Evolutionary conservation across 2,113 vertebrate species (phyloP), one percentile per base, ranked within the genome.

Genomic region (Diphyllodes magnificus): DNA sequence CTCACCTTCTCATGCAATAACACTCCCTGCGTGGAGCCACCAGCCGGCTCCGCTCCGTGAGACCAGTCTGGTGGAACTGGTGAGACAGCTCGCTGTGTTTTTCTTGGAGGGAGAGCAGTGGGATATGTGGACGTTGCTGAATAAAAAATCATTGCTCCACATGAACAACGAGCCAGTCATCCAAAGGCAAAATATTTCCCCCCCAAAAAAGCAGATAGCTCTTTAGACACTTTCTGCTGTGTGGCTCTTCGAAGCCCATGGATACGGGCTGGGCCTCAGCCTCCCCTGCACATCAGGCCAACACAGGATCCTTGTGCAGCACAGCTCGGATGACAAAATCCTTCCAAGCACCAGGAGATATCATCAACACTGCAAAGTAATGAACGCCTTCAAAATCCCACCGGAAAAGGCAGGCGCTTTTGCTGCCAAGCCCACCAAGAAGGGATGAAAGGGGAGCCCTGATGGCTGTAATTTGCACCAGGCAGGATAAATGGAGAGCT

Each of bases 381-480:
- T 9, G 45, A 91, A 85, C 1, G 50, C 84, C 93, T 92, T 61
- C 63, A 72, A 70, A 96, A 93, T 72, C 93, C 81, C 86, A 71
- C 59, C 79, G 91, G 91, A 95, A 89, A 93, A 93, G 81, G 81
- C 45, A 3, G 89, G 51, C 11, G 0, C 49, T 95, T 91, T 57
- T 23, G 59, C 88, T 97, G 94, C 92, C 96, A 96, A 97, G 95
- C 88, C 95, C 96, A 95, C 92, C 96, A 96, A 65, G 95, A 94
- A 97, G 96, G 88, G 90, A 90, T 92, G 82, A 90, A 92, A 86
- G 57, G 30, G 25, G 68, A 95, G 86, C 82, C 60, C 60, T 77
- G 68, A 33, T 31, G 56, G 17, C 76, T 90, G 90, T 22, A 35
- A 68, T 77, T 68, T 35, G 31, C 50, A 85, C 75, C 30, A 30